Conservation (phyloP, 2,113 vertebrate species). For the Xenopus tropicalis region UCB_Xtro_10.0 CM004443.2:168866501-168867000, state of each 20-base stretch:
- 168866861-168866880: too few relatives aligned
- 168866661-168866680: slow-evolving; percentile 44
- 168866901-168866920: too few relatives aligned
- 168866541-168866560: neutral
- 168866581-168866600: slow-evolving; percentile 29
- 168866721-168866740: slow-evolving; percentile 40
- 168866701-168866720: slow-evolving; percentile 34
- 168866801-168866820: too few relatives aligned
- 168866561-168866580: slow-evolving; percentile 23
- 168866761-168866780: slow-evolving; percentile 41
- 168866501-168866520: slow-evolving; percentile 33
- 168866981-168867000: slow-evolving; percentile 22
- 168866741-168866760: slow-evolving; percentile 34
- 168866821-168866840: too few relatives aligned
- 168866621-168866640: slow-evolving; percentile 25
- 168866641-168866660: slow-evolving; percentile 28
- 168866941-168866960: slow-evolving; percentile 14
- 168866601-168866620: slow-evolving; percentile 18
- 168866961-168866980: slow-evolving; percentile 26
- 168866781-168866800: slow-evolving; percentile 13
- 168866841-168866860: too few relatives aligned
- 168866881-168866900: too few relatives aligned
- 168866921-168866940: slow-evolving; percentile 22
- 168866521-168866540: slow-evolving; percentile 10
- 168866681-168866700: slow-evolving; percentile 46